A percentile compares a stretch with the other conserved stretches of the same genome.
Conservation (phyloP, 2,797 vertebrate species). For the Aplochiton taeniatus region DNA sequence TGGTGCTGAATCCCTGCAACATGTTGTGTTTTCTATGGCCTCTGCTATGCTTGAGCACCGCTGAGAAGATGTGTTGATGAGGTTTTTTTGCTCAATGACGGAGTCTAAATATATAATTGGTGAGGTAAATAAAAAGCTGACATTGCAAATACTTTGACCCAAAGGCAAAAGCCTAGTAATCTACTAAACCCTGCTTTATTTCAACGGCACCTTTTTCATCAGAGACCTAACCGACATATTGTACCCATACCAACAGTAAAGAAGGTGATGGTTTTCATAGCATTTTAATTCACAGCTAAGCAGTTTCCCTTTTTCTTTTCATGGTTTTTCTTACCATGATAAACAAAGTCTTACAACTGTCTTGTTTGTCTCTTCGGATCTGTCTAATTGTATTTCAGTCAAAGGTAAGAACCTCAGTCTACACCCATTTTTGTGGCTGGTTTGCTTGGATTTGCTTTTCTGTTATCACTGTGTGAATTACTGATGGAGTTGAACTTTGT, state of each 20-base stretch:
- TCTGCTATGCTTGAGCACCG: background rate
- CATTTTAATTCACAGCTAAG: too few relatives aligned
- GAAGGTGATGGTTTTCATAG: too few relatives aligned
- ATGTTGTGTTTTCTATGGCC: background rate
- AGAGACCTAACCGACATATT: too few relatives aligned
- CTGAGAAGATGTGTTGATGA: background rate
- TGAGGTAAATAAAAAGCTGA: background rate
- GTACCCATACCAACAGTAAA: too few relatives aligned
- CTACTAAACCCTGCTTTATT: background rate
- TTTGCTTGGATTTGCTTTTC: background rate
- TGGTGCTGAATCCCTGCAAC: background rate
- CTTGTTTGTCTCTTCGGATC: too few relatives aligned
- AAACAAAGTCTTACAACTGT: too few relatives aligned
- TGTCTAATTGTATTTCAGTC: background rate
- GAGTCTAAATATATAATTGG: background rate
- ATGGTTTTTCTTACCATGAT: too few relatives aligned
- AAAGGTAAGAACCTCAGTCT: background rate
- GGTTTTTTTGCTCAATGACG: background rate
- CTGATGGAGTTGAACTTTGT: background rate
- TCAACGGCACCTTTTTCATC: background rate
- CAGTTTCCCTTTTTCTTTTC: too few relatives aligned
- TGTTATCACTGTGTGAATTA: conserved; percentile 1
- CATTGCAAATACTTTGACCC: too few relatives aligned
- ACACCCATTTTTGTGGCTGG: background rate
- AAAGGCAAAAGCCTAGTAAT: background rate